phyloP scores from a whole-genome alignment of 2,113 vertebrate species.

The Oriolus oriolus region DNA sequence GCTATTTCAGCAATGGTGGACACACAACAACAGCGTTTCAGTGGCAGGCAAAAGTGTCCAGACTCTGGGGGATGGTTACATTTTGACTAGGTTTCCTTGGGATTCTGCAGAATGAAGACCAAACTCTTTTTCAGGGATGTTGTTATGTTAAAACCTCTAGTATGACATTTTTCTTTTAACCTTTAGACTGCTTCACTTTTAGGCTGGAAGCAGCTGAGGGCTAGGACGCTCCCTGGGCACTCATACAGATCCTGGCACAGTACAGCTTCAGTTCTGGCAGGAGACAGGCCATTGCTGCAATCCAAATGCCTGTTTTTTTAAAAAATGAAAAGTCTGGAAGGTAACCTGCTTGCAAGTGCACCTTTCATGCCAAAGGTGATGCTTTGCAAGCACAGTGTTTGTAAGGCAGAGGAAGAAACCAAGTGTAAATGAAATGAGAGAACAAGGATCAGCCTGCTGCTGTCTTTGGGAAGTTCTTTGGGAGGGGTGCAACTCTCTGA shows the following conservation, averaged over 20 bases:
- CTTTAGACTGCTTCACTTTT: background rate
- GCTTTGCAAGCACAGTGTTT: background rate
- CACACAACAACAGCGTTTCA: background rate
- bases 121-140: background rate
- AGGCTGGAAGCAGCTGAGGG: background rate
- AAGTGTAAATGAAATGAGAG: background rate
- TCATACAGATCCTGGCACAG: background rate
- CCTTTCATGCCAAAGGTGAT: background rate
- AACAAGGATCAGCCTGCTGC: background rate
- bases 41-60: background rate
- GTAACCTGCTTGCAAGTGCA: background rate
- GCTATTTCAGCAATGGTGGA: background rate
- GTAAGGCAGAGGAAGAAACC: background rate
- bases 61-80: background rate
- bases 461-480: background rate
- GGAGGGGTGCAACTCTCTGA: accelerated
- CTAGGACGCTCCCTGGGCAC: background rate
- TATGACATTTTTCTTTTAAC: background rate
- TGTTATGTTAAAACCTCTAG: background rate
- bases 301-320: background rate
- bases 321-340: background rate
- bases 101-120: background rate
- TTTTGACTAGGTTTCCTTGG: background rate
- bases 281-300: background rate
- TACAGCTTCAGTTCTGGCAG: background rate